phyloP scores from a whole-genome alignment of 2,888 invertebrate genomes.

The Corbicula japonica region DNA sequence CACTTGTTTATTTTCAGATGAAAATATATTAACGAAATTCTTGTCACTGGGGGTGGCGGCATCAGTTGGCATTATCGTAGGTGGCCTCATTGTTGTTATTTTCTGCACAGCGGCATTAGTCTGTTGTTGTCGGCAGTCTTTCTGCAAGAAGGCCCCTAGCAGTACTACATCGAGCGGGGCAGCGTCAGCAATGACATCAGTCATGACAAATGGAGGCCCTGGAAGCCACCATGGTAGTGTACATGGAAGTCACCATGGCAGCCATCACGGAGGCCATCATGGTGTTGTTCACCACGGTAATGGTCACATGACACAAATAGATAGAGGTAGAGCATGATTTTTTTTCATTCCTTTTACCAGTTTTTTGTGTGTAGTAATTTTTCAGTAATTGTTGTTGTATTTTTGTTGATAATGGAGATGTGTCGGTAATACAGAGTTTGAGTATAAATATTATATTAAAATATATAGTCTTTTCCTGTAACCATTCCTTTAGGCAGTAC shows the following conservation, averaged over 20 bases:
- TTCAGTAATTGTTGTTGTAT: too few species aligned
- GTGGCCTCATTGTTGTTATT: conserved; percentile 83
- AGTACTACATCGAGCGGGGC: conserved; percentile 44
- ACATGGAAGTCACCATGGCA: conserved; percentile 51
- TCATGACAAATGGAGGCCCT: conserved; percentile 74
- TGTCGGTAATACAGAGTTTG: too few species aligned
- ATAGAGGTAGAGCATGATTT: conserved; percentile 40
- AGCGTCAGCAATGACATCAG: conserved; percentile 62
- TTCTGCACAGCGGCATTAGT: conserved; percentile 82
- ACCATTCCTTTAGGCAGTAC: too few species aligned
- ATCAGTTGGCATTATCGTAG: conserved; percentile 84
- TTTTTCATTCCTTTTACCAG: too few species aligned
- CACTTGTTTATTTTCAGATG: conserved; percentile 71
- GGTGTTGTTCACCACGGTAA: conserved; percentile 38
- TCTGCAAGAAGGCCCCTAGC: conserved; percentile 78
- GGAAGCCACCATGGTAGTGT: conserved; percentile 61
- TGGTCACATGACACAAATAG: conserved; percentile 44
- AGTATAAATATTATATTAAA: too few species aligned
- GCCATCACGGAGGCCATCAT: conserved; percentile 44
- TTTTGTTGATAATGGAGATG: too few species aligned
- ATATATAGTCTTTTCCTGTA: too few species aligned
- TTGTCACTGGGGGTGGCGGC: conserved; percentile 85
- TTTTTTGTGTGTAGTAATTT: too few species aligned
- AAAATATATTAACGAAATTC: conserved; percentile 77
- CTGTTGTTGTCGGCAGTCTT: conserved; percentile 81